Base-by-base conservation (phyloP, 1,140 invertebrate species). In the Lanistes nyassanus region DNA sequence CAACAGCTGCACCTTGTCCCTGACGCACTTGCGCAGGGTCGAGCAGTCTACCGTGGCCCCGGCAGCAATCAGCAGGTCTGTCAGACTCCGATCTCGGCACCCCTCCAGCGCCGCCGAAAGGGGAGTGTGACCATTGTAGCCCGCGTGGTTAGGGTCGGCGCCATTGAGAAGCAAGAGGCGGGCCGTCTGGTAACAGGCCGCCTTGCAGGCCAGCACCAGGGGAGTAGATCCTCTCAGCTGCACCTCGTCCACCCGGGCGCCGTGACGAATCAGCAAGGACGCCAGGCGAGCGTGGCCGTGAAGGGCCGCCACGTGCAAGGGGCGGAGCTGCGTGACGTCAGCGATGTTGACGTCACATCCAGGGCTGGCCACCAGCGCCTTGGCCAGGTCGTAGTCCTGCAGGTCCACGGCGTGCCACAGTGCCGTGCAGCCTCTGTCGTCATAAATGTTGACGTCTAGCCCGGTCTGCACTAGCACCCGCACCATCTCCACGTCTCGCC, bases 341-440 rank as follows among this genome's bases (percentile, higher is more conserved):
- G 77, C 60, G 23, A 79, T 62, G 75, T 84, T 84, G 1, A 86
- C 83, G 62, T 83, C 81, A 71, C 79, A 79, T 3, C 60, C 51
- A 1, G 75, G 62, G 39, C 74, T 55, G 11, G 42, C 37, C 2
- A 83, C 34, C 60, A 86, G 76, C 0, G 77, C 72, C 69, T 83
- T 83, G n/a, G 78, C 76, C 79, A 86, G 83, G 29, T 82, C 79
- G 66, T 84, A 84, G 77, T 84, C 80, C 58, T 81, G 76, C 23
- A 83, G 72, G 76, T 86, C 84, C 4, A 80, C 82, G 26, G 83
- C 83, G 62, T 86, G 84, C 83, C 83, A 84, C 23, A 86, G 42
- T 11, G 80, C 74, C 29, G 81, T 79, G 66, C 84, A 86, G 16
- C 84, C 83, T 19, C 83, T 68, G 51, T 86, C 84, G 64, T 86